Base-by-base conservation (phyloP, 30 jellyfish, hydroid and myxozoan genomes). In the Mastigias papua region DNA sequence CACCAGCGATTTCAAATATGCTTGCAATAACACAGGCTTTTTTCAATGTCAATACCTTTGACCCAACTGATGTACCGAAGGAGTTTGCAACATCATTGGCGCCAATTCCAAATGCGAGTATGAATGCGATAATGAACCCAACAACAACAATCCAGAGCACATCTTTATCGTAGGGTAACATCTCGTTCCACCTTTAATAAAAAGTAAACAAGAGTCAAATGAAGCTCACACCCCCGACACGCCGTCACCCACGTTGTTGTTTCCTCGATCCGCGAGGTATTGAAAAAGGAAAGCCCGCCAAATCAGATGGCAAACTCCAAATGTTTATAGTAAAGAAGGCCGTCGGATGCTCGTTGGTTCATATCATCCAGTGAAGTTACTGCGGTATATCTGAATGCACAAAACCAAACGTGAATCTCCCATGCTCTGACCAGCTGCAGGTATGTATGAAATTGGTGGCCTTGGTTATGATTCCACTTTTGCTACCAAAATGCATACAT, bases 21-120 rank as follows among this genome's bases (percentile, higher is more conserved):
- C 93, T 74, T 30, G 98, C 98, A n/a, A 92, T 49, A 32, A 86
- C 17, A 57, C 89, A 78, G 0, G 95, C 96, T 65, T 86, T 93
- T 54, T 64, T 74, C 60, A 92, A 57, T 10, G 86, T 67, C 34
- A 92, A 74, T 0, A 80, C 95, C 51, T 86, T 86, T 27, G 98
- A 61, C 13, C 98, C 98, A 69, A 85, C 96, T 2, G 96, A 72
- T 48, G 98, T 92, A 19, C 97, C 98, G 67, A 92, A 92, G 17
- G 96, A 79, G 82, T 92, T 92, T 16, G 98, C 96, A 19, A 92
- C 98, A 86, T 92, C 98, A 57, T 92, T 92, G 66, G 98, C 98
- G 68, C 98, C 98, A 30, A 92, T 85, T 25, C 98, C 98, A 80
- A 92, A 92, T 9, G 94, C 93, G 63, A 86, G 78, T 8, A 86